These are phyloP conservation scores for Palythoa caribaeorum DNA, from an alignment of 92 coral and sea anemone genomes.

Conservation along the genomic window DNA sequence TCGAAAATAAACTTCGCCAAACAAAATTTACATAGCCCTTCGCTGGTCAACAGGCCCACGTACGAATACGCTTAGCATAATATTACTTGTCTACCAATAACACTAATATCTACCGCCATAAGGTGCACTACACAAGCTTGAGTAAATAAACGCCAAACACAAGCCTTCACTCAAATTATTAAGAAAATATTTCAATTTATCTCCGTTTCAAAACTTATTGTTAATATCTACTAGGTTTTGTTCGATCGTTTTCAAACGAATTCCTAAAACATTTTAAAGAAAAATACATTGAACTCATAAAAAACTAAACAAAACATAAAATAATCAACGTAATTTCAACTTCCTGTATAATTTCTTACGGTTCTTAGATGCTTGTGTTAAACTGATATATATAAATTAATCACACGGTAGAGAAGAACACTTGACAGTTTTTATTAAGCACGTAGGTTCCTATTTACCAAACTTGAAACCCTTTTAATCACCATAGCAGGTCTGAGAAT, in stretches of 20 bases:
- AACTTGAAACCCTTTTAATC: background rate
- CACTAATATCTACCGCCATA: background rate
- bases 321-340: background rate
- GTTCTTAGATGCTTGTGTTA: background rate
- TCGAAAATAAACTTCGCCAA: background rate
- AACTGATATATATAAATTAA: background rate
- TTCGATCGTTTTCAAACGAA: background rate
- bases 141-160: background rate
- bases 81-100: background rate
- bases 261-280: background rate
- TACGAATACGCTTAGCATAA: background rate
- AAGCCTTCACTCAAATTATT: background rate
- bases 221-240: background rate
- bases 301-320: background rate
- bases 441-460: background rate
- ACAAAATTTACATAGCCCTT: background rate
- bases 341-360: background rate
- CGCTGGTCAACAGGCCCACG: background rate
- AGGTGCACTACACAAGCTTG: background rate
- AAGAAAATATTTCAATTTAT: background rate
- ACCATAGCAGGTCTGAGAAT: background rate
- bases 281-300: background rate
- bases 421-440: background rate
- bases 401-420: background rate
- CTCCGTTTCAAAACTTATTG: background rate